Evolutionary conservation across 2,113 vertebrate species (phyloP), one percentile per base, ranked within the genome.

Genomic region (Oncorhynchus tshawytscha): DNA sequence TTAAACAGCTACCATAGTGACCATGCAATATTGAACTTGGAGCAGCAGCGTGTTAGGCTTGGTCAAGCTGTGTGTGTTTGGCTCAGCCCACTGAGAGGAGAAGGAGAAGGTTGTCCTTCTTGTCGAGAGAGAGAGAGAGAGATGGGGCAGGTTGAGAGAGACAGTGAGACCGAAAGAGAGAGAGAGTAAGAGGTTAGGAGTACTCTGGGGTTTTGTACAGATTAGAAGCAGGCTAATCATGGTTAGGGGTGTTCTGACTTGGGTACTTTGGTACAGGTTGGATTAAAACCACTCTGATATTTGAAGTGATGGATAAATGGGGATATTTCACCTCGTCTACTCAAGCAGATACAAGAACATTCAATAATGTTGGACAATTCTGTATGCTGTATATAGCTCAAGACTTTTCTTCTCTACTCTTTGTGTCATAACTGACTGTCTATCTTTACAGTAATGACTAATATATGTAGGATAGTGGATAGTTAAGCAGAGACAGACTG

Each of bases 21-120:
- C 78, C 73, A 67, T 71, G 72, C 49, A 83, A 20, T 74, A 71
- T 39, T 73, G 39, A 81, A 66, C 22, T 69, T 81, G 74, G 60
- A 77, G 75, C 71, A 51, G 54, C 49, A 31, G 67, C 3, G 29
- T 39, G 67, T 70, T 11, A 2, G 67, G 15, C 65, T 15, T 3
- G 31, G 24, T 67, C 65, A 67, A 31, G 0, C 15, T 68, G 16
- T 68, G 16, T n/a, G 64, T 66, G 13, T 13, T 27, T 27, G 27
- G 9, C 64, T 24, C 11, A 12, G 64, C 25, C 25, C 24, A 25
- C 24, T 12, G 64, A 12, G 25, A 27, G 25, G 24, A 66, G 60
- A 24, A 11, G 78, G 68, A 81, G 77, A 80, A 64, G 68, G 62
- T 48, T 48, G 59, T 76, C 70, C 73, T 79, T 72, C 24, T 24